These are phyloP conservation scores for Rhyacophila brunnea DNA, from an alignment of 1,140 invertebrate genomes.

Conservation along the genomic window DNA sequence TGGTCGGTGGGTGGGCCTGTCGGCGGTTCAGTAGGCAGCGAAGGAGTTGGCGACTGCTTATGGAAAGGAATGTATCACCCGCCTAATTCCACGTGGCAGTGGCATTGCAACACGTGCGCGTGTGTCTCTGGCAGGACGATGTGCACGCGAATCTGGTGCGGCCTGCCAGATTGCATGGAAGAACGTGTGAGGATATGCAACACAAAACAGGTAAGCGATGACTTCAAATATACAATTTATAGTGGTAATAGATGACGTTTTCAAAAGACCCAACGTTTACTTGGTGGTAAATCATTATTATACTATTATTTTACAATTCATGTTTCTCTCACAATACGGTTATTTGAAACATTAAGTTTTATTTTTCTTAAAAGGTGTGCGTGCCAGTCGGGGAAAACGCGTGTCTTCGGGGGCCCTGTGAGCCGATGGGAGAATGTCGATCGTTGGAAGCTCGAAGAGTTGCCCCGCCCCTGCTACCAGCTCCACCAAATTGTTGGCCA, in stretches of 20 bases:
- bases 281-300: too few relatives aligned
- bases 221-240: too few relatives aligned
- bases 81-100: conserved; percentile 66
- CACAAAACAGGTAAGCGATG: conserved; percentile 52
- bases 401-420: conserved; percentile 75
- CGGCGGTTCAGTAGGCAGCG: conserved; percentile 2
- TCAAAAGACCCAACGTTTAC: too few relatives aligned
- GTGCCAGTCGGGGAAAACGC: conserved; percentile 72
- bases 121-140: conserved; percentile 71
- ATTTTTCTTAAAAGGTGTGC: conserved; percentile 73
- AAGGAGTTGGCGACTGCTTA: conserved; percentile 49
- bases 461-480: conserved; percentile 70
- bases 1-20: conserved; percentile 18
- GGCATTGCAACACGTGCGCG: conserved; percentile 76
- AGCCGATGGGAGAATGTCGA: conserved; percentile 78
- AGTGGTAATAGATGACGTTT: too few relatives aligned
- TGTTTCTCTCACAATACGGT: too few relatives aligned
- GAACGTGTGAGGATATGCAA: conserved; percentile 53
- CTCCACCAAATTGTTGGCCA: conserved; percentile 76
- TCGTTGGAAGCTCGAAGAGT: conserved; percentile 72
- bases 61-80: conserved; percentile 59
- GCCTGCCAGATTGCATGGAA: conserved; percentile 74
- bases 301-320: too few relatives aligned
- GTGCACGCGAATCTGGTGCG: conserved; percentile 86
- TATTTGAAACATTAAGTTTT: too few relatives aligned